Percentiles rank a stretch among this genome's conserved stretches.
phyloP scores from a whole-genome alignment of 2,888 invertebrate genomes.

The Tinea pellionella region DNA sequence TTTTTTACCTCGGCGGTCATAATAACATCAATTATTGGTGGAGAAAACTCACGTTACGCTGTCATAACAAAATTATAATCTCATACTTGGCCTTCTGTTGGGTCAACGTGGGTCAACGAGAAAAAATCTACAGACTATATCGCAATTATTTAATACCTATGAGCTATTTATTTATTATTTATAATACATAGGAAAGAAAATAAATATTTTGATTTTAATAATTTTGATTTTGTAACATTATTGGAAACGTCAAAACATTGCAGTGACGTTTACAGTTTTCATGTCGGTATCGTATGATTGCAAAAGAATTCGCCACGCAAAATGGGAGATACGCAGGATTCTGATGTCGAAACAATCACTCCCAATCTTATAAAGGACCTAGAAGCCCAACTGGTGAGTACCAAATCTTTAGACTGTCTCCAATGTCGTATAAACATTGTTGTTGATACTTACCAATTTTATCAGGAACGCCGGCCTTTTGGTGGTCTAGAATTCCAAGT shows the following conservation, averaged over 20 bases:
- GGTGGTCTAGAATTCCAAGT: conserved; percentile 78
- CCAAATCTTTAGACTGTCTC: background rate
- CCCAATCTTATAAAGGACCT: conserved; percentile 35
- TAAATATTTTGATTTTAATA: no score
- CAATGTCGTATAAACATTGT: background rate
- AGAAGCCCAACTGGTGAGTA: conserved; percentile 40
- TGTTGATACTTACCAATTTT: background rate
- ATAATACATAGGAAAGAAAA: no score
- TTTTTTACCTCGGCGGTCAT: no score
- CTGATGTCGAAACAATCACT: conserved; percentile 44
- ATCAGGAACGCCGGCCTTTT: conserved; percentile 72
- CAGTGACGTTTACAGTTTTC: conserved; percentile 66
- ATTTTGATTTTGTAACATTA: no score
- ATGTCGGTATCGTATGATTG: conserved; percentile 37
- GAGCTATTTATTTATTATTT: no score
- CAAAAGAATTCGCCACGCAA: conserved; percentile 54
- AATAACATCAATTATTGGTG: no score
- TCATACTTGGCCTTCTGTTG: no score
- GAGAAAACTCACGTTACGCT: no score
- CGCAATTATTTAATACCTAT: no score
- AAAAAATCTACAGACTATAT: no score
- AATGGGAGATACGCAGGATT: conserved; percentile 57
- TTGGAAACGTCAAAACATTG: conserved; percentile 28
- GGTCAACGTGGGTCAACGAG: no score
- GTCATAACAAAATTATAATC: no score